A percentile compares a stretch with the other conserved stretches of the same genome.
Conservation (phyloP, 1,140 invertebrate genomes). For the Leptopilina boulardi region DNA sequence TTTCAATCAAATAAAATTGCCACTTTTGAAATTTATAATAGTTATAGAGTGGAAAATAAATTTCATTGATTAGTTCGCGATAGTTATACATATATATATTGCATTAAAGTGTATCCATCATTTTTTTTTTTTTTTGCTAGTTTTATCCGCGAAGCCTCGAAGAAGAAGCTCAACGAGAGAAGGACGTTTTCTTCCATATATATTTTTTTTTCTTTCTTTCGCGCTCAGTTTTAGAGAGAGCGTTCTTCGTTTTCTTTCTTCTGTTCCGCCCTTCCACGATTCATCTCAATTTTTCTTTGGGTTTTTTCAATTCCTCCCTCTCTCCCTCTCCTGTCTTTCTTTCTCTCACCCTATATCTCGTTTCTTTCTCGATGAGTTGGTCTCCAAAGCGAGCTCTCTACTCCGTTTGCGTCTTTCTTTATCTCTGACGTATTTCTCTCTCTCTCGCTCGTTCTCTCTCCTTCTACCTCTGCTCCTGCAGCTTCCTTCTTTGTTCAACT, state of each 20-base stretch:
- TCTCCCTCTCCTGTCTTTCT: conserved; percentile 44
- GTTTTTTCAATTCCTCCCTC: conserved; percentile 63
- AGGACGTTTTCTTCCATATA: conserved; percentile 41
- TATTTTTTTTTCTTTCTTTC: conserved; percentile 47
- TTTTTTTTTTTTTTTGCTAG: background rate
- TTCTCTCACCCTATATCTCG: conserved; percentile 53
- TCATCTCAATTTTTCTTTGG: conserved; percentile 70
- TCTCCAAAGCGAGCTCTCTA: conserved; percentile 36
- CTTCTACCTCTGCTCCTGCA: conserved; percentile 32
- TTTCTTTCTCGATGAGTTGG: conserved; percentile 23
- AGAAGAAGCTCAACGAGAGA: background rate
- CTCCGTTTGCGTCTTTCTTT: conserved; percentile 38
- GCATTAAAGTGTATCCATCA: conserved; percentile 25
- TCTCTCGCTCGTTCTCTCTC: conserved; percentile 36
- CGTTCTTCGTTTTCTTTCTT: conserved; percentile 28
- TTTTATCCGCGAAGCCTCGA: background rate
- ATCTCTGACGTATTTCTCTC: conserved; percentile 45
- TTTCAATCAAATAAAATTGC: no score
- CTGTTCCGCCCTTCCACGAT: conserved; percentile 59
- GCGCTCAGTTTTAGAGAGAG: conserved; percentile 25
- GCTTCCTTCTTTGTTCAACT: conserved; percentile 45
- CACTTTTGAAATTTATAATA: no score
- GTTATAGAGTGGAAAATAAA: no score
- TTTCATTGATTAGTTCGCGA: background rate
- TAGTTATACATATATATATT: conserved; percentile 8